These are phyloP conservation scores for Catocala sponsa DNA, from an alignment of 2,888 invertebrate species.

Conservation along the genomic window DNA sequence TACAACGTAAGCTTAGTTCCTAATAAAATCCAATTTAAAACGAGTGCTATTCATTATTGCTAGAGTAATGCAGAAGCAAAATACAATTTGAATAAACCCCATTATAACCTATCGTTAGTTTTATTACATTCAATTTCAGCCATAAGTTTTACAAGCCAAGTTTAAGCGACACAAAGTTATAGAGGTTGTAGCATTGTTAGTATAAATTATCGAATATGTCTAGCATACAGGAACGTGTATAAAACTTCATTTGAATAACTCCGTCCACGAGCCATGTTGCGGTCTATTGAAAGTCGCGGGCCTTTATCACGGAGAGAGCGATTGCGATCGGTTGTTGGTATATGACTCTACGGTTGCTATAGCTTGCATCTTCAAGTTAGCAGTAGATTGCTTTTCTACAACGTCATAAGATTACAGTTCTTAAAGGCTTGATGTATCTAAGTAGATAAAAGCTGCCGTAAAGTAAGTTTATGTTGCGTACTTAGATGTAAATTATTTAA, in stretches of 20 bases:
- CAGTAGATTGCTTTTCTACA: too few species aligned
- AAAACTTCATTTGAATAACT: conserved; percentile 75
- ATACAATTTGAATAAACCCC: conserved; percentile 7
- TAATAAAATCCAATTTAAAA: conserved; percentile 1
- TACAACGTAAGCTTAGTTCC: too few species aligned
- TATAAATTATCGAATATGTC: conserved; percentile 80
- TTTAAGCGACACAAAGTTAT: conserved; percentile 36
- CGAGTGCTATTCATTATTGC: conserved; percentile 1
- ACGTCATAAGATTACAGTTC: too few species aligned
- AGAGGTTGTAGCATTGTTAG: conserved; percentile 56
- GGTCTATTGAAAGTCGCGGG: conserved; percentile 43
- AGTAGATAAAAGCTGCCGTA: too few species aligned
- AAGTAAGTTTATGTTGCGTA: too few species aligned
- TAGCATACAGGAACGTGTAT: conserved; percentile 63
- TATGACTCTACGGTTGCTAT: conserved; percentile 3
- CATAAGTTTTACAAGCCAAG: conserved; percentile 32
- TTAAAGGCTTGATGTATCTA: too few species aligned
- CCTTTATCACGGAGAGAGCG: conserved; percentile 28
- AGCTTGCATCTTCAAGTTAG: neutral
- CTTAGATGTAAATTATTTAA: too few species aligned
- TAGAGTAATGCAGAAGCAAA: conserved; percentile 4
- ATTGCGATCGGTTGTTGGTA: conserved; percentile 34
- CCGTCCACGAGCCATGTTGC: conserved; percentile 53
- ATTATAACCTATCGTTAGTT: conserved; percentile 10
- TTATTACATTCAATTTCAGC: conserved; percentile 16